Conservation (phyloP, 2,888 invertebrate species). For the Pheosia tremula region DNA sequence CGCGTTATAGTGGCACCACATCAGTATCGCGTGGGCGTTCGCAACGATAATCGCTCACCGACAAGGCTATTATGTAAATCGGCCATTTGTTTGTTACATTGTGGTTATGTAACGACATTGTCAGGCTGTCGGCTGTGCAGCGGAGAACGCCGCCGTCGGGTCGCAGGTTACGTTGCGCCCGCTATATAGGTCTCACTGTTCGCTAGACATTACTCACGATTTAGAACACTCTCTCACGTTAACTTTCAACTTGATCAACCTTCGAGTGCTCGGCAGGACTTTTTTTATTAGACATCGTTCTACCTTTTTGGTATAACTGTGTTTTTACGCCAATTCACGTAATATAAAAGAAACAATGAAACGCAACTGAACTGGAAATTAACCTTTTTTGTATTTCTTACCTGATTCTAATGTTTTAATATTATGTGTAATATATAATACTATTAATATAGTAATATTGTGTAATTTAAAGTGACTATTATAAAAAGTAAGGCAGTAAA, state of each 20-base stretch:
- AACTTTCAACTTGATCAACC: neutral
- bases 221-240: slow-evolving; percentile 17
- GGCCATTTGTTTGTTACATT: slow-evolving; percentile 76
- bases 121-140: slow-evolving; percentile 53
- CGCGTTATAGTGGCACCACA: slow-evolving; percentile 33
- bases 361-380: too few species aligned
- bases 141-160: slow-evolving; percentile 60
- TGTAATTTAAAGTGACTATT: too few species aligned
- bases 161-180: slow-evolving; percentile 73
- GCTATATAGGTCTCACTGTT: slow-evolving; percentile 43
- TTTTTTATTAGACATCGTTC: neutral
- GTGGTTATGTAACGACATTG: slow-evolving; percentile 70
- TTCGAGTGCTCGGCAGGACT: neutral
- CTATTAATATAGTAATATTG: too few species aligned
- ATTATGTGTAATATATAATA: too few species aligned
- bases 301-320: neutral
- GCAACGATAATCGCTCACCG: slow-evolving; percentile 65
- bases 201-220: slow-evolving; percentile 18
- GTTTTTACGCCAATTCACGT: neutral
- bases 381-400: too few species aligned
- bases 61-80: slow-evolving; percentile 79
- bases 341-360: too few species aligned
- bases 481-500: too few species aligned
- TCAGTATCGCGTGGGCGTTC: slow-evolving; percentile 54
- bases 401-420: too few species aligned